Evolutionary conservation across 1,140 invertebrate species (phyloP).

Genomic region (Tetraneura akinire): DNA sequence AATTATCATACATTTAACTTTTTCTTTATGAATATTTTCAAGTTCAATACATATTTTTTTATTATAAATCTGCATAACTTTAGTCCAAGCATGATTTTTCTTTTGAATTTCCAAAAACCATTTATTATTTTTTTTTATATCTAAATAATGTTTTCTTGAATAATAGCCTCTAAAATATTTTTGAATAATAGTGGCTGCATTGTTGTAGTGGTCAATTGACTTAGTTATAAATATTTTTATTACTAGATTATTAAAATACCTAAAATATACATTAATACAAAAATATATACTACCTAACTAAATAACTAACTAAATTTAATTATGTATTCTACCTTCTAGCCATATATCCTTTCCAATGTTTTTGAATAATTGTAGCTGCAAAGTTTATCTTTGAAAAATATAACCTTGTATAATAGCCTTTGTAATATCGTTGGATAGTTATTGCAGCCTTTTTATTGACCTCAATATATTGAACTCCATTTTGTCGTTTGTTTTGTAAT

Average conservation of each 20-base stretch:
- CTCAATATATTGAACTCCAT: background rate
- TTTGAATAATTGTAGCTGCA: constrained; percentile 30
- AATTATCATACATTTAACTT: constrained; percentile 27
- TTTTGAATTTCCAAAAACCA: background rate
- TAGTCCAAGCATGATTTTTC: background rate
- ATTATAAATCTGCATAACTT: background rate
- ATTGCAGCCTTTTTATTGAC: background rate
- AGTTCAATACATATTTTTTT: background rate
- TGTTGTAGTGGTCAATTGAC: constrained; percentile 29
- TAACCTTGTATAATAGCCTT: constrained; percentile 23
- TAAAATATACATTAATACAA: background rate
- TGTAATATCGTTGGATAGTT: constrained; percentile 39
- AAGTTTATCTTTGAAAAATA: constrained; percentile 8
- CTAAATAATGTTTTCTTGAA: constrained; percentile 21
- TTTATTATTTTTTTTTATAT: constrained; percentile 6
- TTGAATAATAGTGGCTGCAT: constrained; percentile 30
- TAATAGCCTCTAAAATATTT: constrained; percentile 28
- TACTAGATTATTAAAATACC: background rate
- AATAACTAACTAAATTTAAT: background rate
- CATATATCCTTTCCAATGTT: constrained; percentile 21
- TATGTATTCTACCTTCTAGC: background rate
- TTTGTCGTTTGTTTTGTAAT: background rate
- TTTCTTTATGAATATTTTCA: constrained; percentile 18
- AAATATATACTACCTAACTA: background rate
- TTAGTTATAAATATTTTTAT: constrained; percentile 22